Conservation (phyloP, 1,140 invertebrate species). For the Macrostomum lignano region DNA sequence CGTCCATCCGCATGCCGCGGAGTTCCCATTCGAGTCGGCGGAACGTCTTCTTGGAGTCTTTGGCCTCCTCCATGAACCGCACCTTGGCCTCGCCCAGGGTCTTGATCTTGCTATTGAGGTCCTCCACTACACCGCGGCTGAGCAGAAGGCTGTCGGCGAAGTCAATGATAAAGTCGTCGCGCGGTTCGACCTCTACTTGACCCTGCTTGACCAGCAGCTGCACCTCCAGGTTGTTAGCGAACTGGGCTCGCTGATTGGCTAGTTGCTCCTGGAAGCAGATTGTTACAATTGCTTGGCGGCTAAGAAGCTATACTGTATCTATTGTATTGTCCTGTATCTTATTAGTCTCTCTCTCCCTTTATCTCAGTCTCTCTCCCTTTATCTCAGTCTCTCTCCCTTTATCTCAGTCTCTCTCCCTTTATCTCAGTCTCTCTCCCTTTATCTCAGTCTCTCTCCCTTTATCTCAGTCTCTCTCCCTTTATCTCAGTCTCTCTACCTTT, state of each 20-base stretch:
- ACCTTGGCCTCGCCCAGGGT: constrained; percentile 10
- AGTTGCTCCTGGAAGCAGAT: not conserved
- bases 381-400: too few species aligned
- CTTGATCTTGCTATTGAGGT: constrained; percentile 24
- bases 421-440: too few species aligned
- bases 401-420: too few species aligned
- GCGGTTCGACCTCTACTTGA: constrained; percentile 25
- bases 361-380: too few species aligned
- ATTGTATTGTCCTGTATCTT: too few species aligned
- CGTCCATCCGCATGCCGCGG: constrained; percentile 25
- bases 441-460: too few species aligned
- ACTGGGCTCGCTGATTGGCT: constrained; percentile 8
- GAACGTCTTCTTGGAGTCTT: constrained; percentile 3
- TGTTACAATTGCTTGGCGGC: too few species aligned
- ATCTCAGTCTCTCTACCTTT: too few species aligned
- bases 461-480: too few species aligned
- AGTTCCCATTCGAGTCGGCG: constrained; percentile 12
- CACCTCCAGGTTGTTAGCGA: constrained; percentile 21
- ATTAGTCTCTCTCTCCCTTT: too few species aligned
- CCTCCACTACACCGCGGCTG: constrained; percentile 24
- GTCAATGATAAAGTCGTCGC: constrained; percentile 16
- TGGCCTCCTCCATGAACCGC: constrained; percentile 18
- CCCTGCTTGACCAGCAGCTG: constrained; percentile 28
- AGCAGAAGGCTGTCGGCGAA: constrained; percentile 20
- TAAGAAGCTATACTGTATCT: too few species aligned